Conservation (phyloP, 2,797 vertebrate genomes). For the Rhinogobio ventralis region DNA sequence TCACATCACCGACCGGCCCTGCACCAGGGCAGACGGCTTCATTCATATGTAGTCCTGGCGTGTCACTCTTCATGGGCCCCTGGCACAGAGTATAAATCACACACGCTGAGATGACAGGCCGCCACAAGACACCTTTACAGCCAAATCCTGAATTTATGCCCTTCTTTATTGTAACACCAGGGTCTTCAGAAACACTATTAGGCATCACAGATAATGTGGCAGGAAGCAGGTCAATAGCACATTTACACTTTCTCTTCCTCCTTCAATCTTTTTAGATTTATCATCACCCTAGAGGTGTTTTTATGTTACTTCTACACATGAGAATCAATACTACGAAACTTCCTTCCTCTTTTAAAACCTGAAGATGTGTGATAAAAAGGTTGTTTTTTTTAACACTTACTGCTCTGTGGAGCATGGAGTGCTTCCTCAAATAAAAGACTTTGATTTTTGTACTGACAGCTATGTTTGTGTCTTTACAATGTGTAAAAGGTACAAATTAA, state of each 20-base stretch:
- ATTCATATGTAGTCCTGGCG: conserved; percentile 28
- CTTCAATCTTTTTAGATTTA: background rate
- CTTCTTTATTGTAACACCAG: conserved; percentile 41
- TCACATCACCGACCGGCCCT: background rate
- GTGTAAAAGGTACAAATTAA: background rate
- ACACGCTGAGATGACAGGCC: conserved; percentile 35
- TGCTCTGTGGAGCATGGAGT: conserved; percentile 53
- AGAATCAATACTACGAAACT: conserved; percentile 62
- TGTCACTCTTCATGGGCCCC: conserved; percentile 50
- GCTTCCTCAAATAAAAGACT: conserved; percentile 67
- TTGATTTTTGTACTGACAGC: conserved; percentile 52
- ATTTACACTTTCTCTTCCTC: conserved; percentile 55
- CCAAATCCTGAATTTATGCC: conserved; percentile 16
- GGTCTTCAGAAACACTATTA: conserved; percentile 32
- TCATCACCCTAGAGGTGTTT: conserved; percentile 7
- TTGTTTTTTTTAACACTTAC: conserved; percentile 55
- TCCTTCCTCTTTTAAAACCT: conserved; percentile 58
- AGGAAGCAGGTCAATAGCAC: conserved; percentile 62
- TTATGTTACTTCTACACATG: conserved; percentile 40
- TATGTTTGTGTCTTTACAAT: conserved; percentile 53
- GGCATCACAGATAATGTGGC: conserved; percentile 30
- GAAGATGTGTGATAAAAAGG: conserved; percentile 62
- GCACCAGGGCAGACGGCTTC: conserved; percentile 28
- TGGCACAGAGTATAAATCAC: conserved; percentile 43
- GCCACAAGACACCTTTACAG: conserved; percentile 32